Evolutionary conservation across 1,140 invertebrate genomes (phyloP).

Genomic region (Belonocnema kinseyi): DNA sequence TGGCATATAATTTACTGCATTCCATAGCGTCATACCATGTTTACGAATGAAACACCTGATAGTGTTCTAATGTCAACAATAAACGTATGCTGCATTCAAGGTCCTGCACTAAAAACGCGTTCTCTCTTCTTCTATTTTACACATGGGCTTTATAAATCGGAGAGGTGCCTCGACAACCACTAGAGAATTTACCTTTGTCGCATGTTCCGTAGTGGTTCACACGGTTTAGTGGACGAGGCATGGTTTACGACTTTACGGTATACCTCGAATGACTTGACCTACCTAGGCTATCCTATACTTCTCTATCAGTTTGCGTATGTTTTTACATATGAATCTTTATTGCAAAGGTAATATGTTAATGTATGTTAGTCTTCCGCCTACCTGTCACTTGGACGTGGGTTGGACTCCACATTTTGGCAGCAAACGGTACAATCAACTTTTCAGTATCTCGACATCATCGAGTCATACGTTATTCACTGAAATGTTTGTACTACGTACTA

Average conservation of each 20-base stretch:
- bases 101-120: background rate
- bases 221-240: no score
- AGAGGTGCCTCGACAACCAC: no score
- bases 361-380: constrained; percentile 55
- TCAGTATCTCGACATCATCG: constrained; percentile 12
- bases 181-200: no score
- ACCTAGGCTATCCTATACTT: background rate
- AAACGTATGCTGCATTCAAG: background rate
- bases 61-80: constrained; percentile 20
- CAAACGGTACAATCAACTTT: constrained; percentile 15
- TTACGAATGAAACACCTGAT: constrained; percentile 11
- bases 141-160: background rate
- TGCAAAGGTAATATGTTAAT: background rate
- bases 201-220: no score
- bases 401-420: constrained; percentile 84
- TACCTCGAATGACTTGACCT: background rate
- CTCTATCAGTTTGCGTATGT: background rate
- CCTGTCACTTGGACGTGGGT: constrained; percentile 90
- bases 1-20: constrained; percentile 12
- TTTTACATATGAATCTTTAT: background rate
- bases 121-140: background rate
- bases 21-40: constrained; percentile 6
- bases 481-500: background rate
- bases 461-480: background rate
- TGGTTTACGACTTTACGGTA: no score